Percentiles rank a stretch among this genome's conserved stretches.
phyloP scores from a whole-genome alignment of 2,113 vertebrate genomes.

The Pangasianodon gigas region DNA sequence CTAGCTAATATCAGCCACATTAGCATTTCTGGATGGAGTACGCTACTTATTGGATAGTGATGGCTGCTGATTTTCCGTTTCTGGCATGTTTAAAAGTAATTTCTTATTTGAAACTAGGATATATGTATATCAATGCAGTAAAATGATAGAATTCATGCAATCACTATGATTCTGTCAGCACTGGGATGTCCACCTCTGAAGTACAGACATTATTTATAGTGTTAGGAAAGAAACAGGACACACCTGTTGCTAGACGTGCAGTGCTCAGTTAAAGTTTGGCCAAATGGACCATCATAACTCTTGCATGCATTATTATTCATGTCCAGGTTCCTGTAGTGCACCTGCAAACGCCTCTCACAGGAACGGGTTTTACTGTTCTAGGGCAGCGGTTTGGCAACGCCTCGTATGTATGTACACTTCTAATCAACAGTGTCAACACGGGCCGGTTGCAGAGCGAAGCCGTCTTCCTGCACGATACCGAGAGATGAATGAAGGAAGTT shows the following conservation, averaged over 20 bases:
- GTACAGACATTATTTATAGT: not conserved
- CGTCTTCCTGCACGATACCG: conserved; percentile 26
- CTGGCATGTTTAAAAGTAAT: not conserved
- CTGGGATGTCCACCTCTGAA: not conserved
- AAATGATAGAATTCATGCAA: not conserved
- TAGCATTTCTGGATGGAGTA: not conserved
- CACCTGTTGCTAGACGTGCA: not conserved
- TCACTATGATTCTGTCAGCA: not conserved
- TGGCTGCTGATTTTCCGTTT: not conserved
- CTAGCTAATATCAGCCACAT: not conserved
- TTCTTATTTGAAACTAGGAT: not conserved
- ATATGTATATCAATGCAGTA: not conserved
- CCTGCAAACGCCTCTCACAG: not conserved
- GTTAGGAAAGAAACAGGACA: not conserved
- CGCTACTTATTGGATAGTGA: not conserved
- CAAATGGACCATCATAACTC: not conserved
- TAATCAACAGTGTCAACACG: conserved; percentile 34
- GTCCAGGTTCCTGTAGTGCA: not conserved
- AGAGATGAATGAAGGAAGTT: not conserved
- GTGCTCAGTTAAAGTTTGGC: not conserved
- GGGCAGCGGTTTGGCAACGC: not conserved
- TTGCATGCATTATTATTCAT: not conserved
- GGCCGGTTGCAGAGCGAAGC: not conserved
- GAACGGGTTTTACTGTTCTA: not conserved
- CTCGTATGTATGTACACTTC: conserved; percentile 24